Percentiles rank a stretch among this genome's conserved stretches.
phyloP scores from a whole-genome alignment of 2,797 vertebrate genomes.

The Harpagifer antarcticus region DNA sequence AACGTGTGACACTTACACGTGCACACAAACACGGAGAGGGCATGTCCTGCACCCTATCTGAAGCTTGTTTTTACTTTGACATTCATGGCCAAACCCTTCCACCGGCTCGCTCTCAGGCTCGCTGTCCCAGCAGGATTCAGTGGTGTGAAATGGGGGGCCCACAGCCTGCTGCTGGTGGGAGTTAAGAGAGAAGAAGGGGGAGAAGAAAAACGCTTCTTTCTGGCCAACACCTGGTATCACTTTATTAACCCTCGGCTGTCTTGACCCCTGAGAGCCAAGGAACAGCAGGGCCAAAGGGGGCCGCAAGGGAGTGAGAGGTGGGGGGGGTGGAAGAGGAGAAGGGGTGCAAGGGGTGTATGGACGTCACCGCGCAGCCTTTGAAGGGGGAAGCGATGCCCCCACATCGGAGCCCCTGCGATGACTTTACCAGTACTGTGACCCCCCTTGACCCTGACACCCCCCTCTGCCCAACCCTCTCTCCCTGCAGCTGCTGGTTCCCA shows the following conservation, averaged over 20 bases:
- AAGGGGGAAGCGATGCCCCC: conserved; percentile 82
- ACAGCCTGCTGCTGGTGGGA: conserved; percentile 72
- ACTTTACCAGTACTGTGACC: conserved; percentile 88
- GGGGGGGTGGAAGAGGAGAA: conserved; percentile 47
- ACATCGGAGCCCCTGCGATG: conserved; percentile 81
- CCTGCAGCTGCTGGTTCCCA: conserved; percentile 81
- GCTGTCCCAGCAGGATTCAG: conserved; percentile 68
- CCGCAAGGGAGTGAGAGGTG: conserved; percentile 55
- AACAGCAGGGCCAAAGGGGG: conserved; percentile 82
- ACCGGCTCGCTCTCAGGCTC: conserved; percentile 39
- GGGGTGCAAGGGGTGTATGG: conserved; percentile 56
- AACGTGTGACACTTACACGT: conserved; percentile 34
- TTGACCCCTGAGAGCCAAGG: conserved; percentile 81
- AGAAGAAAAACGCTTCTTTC: conserved; percentile 52
- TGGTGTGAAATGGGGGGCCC: conserved; percentile 81
- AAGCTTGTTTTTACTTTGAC: conserved; percentile 63
- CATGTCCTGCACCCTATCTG: conserved; percentile 48
- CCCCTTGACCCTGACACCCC: conserved; percentile 79
- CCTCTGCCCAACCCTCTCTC: conserved; percentile 40
- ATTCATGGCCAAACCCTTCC: conserved; percentile 49
- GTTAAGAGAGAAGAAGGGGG: conserved; percentile 42
- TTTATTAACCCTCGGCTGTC: conserved; percentile 88
- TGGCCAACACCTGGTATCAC: conserved; percentile 89
- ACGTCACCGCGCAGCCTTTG: conserved; percentile 83
- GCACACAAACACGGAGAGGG: conserved; percentile 32